These are phyloP conservation scores for Xenopus laevis DNA, from an alignment of 2,113 vertebrate species.

Conservation along the genomic window DNA sequence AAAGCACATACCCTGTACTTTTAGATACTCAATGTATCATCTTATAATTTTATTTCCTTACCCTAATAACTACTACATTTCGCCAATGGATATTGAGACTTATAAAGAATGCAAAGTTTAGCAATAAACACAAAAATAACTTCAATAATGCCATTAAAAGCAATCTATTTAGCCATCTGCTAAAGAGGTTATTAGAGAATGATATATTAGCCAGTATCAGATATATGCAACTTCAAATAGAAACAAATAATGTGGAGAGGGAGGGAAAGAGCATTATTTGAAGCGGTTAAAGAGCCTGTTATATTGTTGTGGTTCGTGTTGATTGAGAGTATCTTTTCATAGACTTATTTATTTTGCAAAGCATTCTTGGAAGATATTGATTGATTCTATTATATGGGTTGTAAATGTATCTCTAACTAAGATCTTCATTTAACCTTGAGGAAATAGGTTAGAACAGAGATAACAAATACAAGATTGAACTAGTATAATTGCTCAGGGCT, in stretches of 20 bases:
- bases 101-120: too few relatives aligned
- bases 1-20: too few relatives aligned
- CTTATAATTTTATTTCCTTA: too few relatives aligned
- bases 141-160: too few relatives aligned
- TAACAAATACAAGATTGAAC: conserved; percentile 40
- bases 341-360: conserved; percentile 39
- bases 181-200: not conserved
- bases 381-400: conserved; percentile 43
- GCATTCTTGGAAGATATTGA: conserved; percentile 37
- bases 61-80: too few relatives aligned
- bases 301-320: conserved; percentile 28
- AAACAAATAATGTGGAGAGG: conserved; percentile 1
- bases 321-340: conserved; percentile 44
- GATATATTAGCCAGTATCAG: not conserved
- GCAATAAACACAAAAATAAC: too few relatives aligned
- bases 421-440: conserved; percentile 46
- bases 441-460: conserved; percentile 44
- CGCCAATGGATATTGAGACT: too few relatives aligned
- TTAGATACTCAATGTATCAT: too few relatives aligned
- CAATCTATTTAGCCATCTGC: too few relatives aligned
- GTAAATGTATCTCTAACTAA: conserved; percentile 40
- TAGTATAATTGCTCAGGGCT: conserved; percentile 27
- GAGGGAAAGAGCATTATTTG: not conserved
- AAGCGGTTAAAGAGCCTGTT: conserved; percentile 36
- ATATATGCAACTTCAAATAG: not conserved